These are phyloP conservation scores for Pantherophis alleghaniensis DNA, from an alignment of 2,797 vertebrate species.

Conservation along the genomic window DNA sequence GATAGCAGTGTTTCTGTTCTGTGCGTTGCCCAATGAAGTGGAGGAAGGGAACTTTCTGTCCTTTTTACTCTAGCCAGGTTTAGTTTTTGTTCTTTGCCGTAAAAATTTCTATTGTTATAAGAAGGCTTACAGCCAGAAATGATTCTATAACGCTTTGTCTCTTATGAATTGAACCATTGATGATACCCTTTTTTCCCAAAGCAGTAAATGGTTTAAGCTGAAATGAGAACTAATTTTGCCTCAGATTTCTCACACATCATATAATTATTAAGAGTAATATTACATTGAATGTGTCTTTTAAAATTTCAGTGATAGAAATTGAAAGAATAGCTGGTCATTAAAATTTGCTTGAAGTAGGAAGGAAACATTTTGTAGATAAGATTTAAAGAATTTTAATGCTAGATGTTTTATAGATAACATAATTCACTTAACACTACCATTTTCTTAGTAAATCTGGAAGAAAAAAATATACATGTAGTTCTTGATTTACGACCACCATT, in stretches of 20 bases:
- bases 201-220: neutral
- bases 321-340: neutral
- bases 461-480: neutral
- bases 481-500: neutral
- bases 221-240: neutral
- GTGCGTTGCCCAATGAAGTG: neutral
- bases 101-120: neutral
- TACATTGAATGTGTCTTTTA: neutral
- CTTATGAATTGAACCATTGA: neutral
- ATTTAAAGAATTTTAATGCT: neutral
- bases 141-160: neutral
- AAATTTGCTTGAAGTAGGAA: neutral
- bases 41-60: neutral
- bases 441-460: neutral
- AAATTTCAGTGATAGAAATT: neutral
- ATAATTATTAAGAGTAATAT: neutral
- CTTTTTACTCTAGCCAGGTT: neutral
- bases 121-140: neutral
- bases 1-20: neutral
- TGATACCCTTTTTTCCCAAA: neutral
- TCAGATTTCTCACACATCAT: neutral
- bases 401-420: neutral
- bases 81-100: neutral
- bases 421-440: neutral
- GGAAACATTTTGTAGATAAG: neutral